phyloP scores from a whole-genome alignment of 2,888 invertebrate genomes.

The Agriopis aurantiaria region DNA sequence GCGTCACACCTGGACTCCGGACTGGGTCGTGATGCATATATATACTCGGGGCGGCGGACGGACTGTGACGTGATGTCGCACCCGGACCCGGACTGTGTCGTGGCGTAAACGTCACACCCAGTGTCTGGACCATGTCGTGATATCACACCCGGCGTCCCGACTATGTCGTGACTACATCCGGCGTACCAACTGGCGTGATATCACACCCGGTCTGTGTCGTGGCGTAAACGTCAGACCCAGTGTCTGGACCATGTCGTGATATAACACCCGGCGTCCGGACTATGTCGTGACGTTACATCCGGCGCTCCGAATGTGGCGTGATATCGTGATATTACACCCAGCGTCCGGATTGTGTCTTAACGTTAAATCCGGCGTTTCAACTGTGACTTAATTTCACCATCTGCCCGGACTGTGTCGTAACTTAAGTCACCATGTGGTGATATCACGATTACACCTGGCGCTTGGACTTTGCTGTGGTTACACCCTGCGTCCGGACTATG shows the following conservation, averaged over 20 bases:
- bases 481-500: not conserved
- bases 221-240: not conserved
- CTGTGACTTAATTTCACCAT: not conserved
- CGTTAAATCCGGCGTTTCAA: too few relatives aligned
- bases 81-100: not conserved
- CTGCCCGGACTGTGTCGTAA: not conserved
- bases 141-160: not conserved
- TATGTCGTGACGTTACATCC: not conserved
- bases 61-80: not conserved
- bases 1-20: not conserved
- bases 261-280: not conserved
- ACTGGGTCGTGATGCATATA: not conserved
- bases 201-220: not conserved
- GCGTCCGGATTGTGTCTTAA: not conserved
- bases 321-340: not conserved
- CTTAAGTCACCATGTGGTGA: not conserved
- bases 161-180: not conserved
- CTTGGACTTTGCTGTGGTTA: too few relatives aligned
- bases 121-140: too few relatives aligned
- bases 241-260: too few relatives aligned
- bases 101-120: not conserved
- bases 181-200: not conserved
- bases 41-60: not conserved
- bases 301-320: not conserved
- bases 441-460: not conserved